Evolutionary conservation across 1,140 invertebrate species (phyloP).

Genomic region (Saxidomus purpurata): DNA sequence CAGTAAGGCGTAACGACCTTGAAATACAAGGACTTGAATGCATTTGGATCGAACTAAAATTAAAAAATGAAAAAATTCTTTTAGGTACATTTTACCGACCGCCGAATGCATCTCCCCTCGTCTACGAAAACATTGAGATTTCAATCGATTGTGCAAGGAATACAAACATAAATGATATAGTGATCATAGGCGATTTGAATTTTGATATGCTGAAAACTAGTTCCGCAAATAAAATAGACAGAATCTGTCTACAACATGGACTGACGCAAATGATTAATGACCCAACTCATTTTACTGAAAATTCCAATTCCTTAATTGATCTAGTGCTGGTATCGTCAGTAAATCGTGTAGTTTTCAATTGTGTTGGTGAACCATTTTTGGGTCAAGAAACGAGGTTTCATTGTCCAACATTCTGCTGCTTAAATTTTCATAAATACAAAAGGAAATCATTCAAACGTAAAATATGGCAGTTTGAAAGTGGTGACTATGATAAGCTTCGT

Average conservation of each 20-base stretch:
- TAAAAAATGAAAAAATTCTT: neutral
- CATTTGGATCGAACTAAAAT: neutral
- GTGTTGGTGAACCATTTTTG: constrained; percentile 27
- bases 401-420: constrained; percentile 9
- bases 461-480: constrained; percentile 14
- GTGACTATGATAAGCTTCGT: neutral
- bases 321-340: neutral
- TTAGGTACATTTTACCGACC: neutral
- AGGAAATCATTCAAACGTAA: neutral
- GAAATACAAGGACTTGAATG: neutral
- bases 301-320: neutral
- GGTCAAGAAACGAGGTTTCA: neutral
- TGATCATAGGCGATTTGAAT: neutral
- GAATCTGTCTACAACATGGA: neutral
- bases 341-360: neutral
- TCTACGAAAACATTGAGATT: neutral
- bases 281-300: neutral
- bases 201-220: neutral
- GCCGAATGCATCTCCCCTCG: neutral
- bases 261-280: neutral
- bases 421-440: neutral
- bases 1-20: neutral
- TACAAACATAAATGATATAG: neutral
- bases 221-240: neutral
- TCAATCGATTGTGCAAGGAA: neutral